Percentiles rank a stretch among this genome's conserved stretches.
phyloP scores from a whole-genome alignment of 1,140 invertebrate species.

The Lasioglossum baleicum region DNA sequence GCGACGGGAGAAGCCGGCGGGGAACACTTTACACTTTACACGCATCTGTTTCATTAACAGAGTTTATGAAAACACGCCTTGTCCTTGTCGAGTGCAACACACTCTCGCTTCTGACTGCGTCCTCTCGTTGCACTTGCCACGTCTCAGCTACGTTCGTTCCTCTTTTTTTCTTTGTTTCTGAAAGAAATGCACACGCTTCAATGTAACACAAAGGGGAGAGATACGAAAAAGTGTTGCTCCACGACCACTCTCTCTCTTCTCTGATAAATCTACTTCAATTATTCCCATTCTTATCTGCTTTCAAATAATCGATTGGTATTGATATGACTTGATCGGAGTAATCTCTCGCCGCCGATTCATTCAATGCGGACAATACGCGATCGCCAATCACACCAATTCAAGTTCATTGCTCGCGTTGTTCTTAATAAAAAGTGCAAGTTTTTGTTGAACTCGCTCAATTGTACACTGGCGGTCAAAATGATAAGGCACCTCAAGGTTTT shows the following conservation, averaged over 20 bases:
- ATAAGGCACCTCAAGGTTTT: too few species aligned
- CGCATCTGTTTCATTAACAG: slow-evolving; percentile 61
- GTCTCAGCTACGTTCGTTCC: slow-evolving; percentile 36
- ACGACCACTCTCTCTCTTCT: slow-evolving; percentile 11
- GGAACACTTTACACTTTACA: slow-evolving; percentile 39
- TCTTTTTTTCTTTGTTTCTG: neutral
- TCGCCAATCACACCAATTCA: too few species aligned
- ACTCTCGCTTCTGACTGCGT: slow-evolving; percentile 44
- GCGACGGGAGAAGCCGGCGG: neutral
- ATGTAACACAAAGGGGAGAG: slow-evolving; percentile 22
- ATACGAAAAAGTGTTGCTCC: slow-evolving; percentile 16
- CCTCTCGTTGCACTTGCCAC: slow-evolving; percentile 38
- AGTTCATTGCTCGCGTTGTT: too few species aligned
- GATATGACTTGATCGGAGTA: too few species aligned
- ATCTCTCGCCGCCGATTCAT: too few species aligned
- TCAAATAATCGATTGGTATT: too few species aligned
- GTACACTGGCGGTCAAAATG: too few species aligned
- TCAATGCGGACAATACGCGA: too few species aligned
- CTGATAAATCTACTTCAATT: slow-evolving; percentile 14
- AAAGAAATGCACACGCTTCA: slow-evolving; percentile 1
- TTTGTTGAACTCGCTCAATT: too few species aligned
- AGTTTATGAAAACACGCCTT: slow-evolving; percentile 63
- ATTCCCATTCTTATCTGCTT: too few species aligned
- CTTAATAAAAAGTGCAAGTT: too few species aligned
- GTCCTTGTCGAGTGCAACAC: slow-evolving; percentile 66